Base-by-base conservation (phyloP, 2,113 vertebrate genomes). In the Sardina pilchardus region DNA sequence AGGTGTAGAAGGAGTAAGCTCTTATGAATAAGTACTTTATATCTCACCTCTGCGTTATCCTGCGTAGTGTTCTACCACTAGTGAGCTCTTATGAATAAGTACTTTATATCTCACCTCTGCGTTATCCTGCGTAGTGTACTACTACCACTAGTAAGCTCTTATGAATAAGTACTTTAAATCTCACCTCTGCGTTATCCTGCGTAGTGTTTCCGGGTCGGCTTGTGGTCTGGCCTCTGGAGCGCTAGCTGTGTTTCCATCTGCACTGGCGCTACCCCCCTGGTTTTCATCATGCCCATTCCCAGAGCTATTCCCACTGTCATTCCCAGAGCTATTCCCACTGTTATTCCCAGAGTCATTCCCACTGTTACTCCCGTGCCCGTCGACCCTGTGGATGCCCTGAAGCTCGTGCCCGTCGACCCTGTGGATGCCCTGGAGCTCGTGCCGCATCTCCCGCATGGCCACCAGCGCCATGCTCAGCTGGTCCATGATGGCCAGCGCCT, bases 101-200 rank as follows among this genome's bases (percentile, higher is more conserved):
- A 50, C 48, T 14, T 16, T 50, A 16, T 39, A 42, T 42, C 39
- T 42, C 39, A 42, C 39, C 39, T 42, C 1, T 42, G 39, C 39
- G 0, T 42, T 42, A 42, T 42, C 39, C 39, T 42, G 39, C 39
- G 39, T 42, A 42, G 14, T 56, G 16, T 96, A n/a, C n/a, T n/a
- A n/a, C n/a, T n/a, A n/a, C n/a, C n/a, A n/a, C n/a, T n/a, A n/a
- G n/a, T n/a, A n/a, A n/a, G n/a, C n/a, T n/a, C n/a, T n/a, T n/a
- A n/a, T n/a, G n/a, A n/a, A n/a, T n/a, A n/a, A n/a, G n/a, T n/a
- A n/a, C n/a, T n/a, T n/a, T n/a, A n/a, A 2, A 42, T 42, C 96
- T 93, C 87, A 94, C 93, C 86, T 84, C 94, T 90, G 91, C 93
- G 85, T 95, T 93, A 86, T 91, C 94, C 86, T 96, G 94, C 90